These are phyloP conservation scores for Tinamus major DNA, from an alignment of 2,797 vertebrate genomes.

Conservation along the genomic window DNA sequence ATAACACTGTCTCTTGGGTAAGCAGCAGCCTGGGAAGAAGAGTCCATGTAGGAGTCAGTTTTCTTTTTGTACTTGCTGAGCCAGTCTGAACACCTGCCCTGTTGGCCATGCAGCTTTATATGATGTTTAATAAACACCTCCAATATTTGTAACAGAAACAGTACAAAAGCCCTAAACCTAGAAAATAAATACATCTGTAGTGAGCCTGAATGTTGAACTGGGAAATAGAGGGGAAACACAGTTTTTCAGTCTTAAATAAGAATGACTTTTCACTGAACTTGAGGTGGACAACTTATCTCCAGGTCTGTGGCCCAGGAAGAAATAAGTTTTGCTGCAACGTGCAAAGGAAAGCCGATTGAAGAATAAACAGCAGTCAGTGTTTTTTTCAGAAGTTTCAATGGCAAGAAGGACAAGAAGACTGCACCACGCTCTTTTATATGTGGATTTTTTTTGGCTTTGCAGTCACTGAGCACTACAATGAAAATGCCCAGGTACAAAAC, in stretches of 20 bases:
- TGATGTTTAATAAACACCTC: constrained; percentile 30
- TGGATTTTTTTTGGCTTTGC: neutral
- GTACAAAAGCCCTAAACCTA: constrained; percentile 12
- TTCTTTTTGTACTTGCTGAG: neutral
- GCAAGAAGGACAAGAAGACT: neutral
- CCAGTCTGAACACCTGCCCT: constrained; percentile 35
- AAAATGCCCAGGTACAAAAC: neutral
- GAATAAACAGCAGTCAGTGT: neutral
- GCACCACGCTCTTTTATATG: neutral
- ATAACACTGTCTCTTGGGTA: neutral
- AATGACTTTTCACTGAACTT: neutral
- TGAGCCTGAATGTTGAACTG: neutral
- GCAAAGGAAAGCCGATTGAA: neutral
- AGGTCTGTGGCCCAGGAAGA: neutral
- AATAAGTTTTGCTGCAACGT: neutral
- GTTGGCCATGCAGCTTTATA: neutral
- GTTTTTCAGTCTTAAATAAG: constrained; percentile 43
- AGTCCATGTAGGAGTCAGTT: neutral
- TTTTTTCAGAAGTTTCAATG: neutral
- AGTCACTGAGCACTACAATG: neutral
- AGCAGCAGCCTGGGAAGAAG: neutral
- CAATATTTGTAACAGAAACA: constrained; percentile 39
- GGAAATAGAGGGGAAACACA: neutral
- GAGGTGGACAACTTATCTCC: neutral
- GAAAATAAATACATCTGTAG: constrained; percentile 36